A percentile compares a stretch with the other conserved stretches of the same genome.
Evolutionary conservation across 2,888 invertebrate species (phyloP).

Genomic region (Tridacna gigas): DNA sequence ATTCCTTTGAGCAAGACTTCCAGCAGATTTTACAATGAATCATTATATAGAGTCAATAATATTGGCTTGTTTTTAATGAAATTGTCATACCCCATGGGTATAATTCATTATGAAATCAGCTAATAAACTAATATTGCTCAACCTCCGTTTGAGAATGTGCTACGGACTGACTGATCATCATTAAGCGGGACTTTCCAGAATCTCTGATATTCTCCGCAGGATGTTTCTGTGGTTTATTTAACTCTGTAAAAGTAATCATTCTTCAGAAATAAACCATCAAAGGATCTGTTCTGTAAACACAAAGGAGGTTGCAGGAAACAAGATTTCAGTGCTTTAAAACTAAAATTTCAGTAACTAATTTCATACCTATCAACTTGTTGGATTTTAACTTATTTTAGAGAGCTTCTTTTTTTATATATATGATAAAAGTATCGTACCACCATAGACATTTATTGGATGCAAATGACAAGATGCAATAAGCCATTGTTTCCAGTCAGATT

Average conservation of each 20-base stretch:
- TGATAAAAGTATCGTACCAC: too few species aligned
- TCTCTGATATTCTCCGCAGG: neutral
- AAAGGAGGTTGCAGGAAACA: too few species aligned
- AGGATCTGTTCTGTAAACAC: neutral
- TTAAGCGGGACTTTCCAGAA: constrained; percentile 12
- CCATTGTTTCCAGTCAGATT: too few species aligned
- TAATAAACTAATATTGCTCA: constrained; percentile 13
- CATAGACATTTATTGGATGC: too few species aligned
- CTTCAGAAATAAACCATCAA: neutral
- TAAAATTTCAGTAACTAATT: too few species aligned
- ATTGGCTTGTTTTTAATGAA: constrained; percentile 18
- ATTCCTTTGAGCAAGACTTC: constrained; percentile 16
- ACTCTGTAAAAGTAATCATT: constrained; percentile 22
- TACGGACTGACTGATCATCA: constrained; percentile 1
- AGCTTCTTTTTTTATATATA: too few species aligned
- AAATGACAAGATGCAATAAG: too few species aligned
- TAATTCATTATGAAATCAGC: constrained; percentile 8
- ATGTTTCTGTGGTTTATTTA: constrained; percentile 2
- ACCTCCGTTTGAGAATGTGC: neutral
- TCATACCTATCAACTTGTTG: too few species aligned
- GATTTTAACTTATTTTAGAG: too few species aligned
- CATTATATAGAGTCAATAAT: constrained; percentile 8
- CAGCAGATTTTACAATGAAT: neutral
- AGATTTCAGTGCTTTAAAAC: too few species aligned
- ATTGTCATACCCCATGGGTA: constrained; percentile 4